Evolutionary conservation across 2,888 invertebrate genomes (phyloP).

Genomic region (Celastrina argiolus): DNA sequence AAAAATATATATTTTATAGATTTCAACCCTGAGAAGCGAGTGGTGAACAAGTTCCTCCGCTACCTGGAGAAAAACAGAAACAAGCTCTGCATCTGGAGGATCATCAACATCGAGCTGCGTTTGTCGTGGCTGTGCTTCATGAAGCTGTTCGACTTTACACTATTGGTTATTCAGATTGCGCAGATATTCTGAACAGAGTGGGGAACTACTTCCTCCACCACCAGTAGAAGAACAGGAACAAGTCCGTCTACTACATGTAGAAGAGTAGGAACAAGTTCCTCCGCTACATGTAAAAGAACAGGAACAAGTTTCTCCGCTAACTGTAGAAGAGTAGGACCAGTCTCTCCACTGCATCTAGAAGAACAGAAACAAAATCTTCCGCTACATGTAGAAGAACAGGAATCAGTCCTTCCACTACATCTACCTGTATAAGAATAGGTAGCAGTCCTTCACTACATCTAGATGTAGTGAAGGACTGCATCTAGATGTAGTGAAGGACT

Average conservation of each 20-base stretch:
- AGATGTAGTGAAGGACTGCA: too few relatives aligned
- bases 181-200: constrained; percentile 26
- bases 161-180: constrained; percentile 28
- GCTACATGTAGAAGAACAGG: too few relatives aligned
- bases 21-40: constrained; percentile 19
- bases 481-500: too few relatives aligned
- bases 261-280: constrained; percentile 27
- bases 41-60: constrained; percentile 28
- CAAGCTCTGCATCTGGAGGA: constrained; percentile 30
- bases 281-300: constrained; percentile 30
- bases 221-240: too few relatives aligned
- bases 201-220: too few relatives aligned
- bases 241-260: too few relatives aligned
- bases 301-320: constrained; percentile 32
- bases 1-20: constrained; percentile 27
- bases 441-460: too few relatives aligned
- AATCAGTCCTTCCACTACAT: too few relatives aligned
- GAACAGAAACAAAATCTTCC: constrained; percentile 22
- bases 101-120: constrained; percentile 25
- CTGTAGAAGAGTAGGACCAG: too few relatives aligned
- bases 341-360: constrained; percentile 29
- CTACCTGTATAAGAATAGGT: too few relatives aligned
- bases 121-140: constrained; percentile 28
- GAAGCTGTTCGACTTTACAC: constrained; percentile 28
- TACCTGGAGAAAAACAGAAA: constrained; percentile 31